Conservation (phyloP, 2,888 invertebrate species). For the Leistus spinibarbis region DNA sequence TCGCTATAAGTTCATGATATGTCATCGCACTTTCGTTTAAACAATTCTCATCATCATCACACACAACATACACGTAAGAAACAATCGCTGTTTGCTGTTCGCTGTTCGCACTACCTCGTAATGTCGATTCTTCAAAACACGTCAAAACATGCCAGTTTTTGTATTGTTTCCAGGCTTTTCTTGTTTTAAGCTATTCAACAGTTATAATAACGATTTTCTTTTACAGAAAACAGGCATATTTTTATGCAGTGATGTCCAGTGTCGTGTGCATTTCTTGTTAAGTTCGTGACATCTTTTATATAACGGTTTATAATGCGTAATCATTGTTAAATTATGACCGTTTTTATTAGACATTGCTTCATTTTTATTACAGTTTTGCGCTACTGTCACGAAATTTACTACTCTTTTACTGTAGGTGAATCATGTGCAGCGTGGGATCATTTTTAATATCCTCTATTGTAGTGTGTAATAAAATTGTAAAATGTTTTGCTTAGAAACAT, state of each 20-base stretch:
- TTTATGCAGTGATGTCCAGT: background rate
- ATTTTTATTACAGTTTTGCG: slow-evolving; percentile 9
- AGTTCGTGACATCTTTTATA: slow-evolving; percentile 6
- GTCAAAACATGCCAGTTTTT: background rate
- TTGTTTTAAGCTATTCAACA: background rate
- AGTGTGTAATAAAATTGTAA: background rate
- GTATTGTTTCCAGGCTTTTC: background rate
- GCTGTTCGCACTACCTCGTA: background rate
- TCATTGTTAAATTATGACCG: slow-evolving; percentile 15
- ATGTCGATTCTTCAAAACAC: background rate
- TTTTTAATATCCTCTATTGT: background rate
- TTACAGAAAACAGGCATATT: background rate
- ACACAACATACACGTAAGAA: background rate
- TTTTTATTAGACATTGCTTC: slow-evolving; percentile 2
- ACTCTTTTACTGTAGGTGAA: background rate
- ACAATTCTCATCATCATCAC: background rate
- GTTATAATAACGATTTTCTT: background rate
- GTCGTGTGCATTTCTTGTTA: too few relatives aligned
- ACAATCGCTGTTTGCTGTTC: background rate
- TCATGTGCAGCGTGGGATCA: background rate
- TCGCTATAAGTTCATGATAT: background rate
- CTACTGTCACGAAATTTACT: slow-evolving; percentile 4
- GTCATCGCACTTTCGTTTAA: background rate
- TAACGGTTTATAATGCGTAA: slow-evolving; percentile 19
- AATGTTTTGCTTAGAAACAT: background rate